Conservation (phyloP, 1,140 invertebrate genomes). For the Pseudomyrmex sp. region DNA sequence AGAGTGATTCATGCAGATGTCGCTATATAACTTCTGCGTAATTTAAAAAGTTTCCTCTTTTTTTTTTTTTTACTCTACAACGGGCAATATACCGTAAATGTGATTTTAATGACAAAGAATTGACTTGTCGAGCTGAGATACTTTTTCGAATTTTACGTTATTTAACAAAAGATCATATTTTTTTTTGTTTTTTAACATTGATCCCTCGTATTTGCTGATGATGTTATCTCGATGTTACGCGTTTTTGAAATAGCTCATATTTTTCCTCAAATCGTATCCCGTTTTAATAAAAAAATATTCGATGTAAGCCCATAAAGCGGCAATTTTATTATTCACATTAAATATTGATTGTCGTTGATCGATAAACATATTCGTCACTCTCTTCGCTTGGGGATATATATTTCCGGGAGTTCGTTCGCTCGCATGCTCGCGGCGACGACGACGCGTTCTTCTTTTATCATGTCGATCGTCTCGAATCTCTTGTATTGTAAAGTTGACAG, state of each 20-base stretch:
- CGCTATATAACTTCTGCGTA: neutral
- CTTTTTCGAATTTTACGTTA: too few species aligned
- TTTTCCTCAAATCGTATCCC: neutral
- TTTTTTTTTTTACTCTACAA: too few species aligned
- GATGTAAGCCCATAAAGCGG: neutral
- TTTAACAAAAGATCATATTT: neutral
- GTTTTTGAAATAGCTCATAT: neutral
- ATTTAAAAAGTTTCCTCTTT: too few species aligned
- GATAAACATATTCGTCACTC: neutral
- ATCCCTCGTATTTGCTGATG: neutral
- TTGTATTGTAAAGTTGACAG: neutral
- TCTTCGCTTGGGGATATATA: conserved; percentile 22
- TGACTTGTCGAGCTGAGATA: too few species aligned
- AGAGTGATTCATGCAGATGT: neutral
- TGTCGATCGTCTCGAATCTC: neutral
- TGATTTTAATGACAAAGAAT: neutral
- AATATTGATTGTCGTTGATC: conserved; percentile 16
- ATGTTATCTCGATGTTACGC: neutral
- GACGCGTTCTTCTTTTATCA: conserved; percentile 4
- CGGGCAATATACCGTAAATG: neutral
- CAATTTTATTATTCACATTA: conserved; percentile 33
- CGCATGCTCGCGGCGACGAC: neutral
- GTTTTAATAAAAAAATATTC: neutral
- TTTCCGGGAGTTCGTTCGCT: conserved; percentile 37
- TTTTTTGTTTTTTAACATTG: neutral